These are phyloP conservation scores for Unio pictorum DNA, from an alignment of 2,888 invertebrate genomes.

Conservation along the genomic window DNA sequence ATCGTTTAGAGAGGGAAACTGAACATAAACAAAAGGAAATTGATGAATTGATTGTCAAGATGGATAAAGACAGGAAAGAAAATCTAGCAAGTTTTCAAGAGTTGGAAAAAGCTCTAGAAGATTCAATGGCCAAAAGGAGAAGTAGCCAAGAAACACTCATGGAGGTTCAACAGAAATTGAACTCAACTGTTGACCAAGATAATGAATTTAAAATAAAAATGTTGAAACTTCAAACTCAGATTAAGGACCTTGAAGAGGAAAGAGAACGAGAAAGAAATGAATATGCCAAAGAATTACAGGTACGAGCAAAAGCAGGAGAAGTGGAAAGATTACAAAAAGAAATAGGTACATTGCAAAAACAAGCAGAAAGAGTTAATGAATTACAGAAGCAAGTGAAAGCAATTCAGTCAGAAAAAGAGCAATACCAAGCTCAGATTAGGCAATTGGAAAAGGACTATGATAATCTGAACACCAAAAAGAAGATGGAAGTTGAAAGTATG, in stretches of 20 bases:
- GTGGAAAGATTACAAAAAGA: constrained; percentile 14
- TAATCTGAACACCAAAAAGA: constrained; percentile 29
- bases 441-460: constrained; percentile 31
- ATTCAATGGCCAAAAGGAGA: constrained; percentile 19
- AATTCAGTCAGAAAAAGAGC: constrained; percentile 30
- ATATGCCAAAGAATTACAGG: not conserved
- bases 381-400: constrained; percentile 33
- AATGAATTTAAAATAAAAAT: too few species aligned
- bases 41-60: constrained; percentile 27
- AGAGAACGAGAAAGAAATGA: constrained; percentile 4
- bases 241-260: constrained; percentile 38
- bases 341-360: constrained; percentile 29
- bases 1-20: constrained; percentile 21
- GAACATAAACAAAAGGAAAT: constrained; percentile 30
- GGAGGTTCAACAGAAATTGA: too few species aligned
- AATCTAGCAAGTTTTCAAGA: constrained; percentile 28
- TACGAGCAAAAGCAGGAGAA: constrained; percentile 2
- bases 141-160: not conserved
- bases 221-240: constrained; percentile 6
- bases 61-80: constrained; percentile 25
- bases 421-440: constrained; percentile 32
- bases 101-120: constrained; percentile 26
- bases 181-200: too few species aligned
- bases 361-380: constrained; percentile 29
- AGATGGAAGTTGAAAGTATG: constrained; percentile 19